Evolutionary conservation across 2,888 invertebrate genomes (phyloP).

Genomic region (Synanthedon myopaeformis): DNA sequence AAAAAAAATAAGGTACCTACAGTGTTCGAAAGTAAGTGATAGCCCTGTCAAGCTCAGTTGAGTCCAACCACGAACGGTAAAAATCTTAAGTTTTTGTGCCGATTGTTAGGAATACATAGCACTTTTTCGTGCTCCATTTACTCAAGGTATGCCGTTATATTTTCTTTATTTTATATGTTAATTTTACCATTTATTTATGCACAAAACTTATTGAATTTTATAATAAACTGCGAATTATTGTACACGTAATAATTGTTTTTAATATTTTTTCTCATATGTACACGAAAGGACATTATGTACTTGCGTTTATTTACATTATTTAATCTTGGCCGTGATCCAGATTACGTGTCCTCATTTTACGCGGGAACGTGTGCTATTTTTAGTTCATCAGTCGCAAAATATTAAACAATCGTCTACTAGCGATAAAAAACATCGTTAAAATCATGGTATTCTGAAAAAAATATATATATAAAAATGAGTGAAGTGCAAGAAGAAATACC

Average conservation of each 20-base stretch:
- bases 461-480: conserved; percentile 33
- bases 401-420: too few relatives aligned
- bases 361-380: conserved; percentile 65
- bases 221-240: too few relatives aligned
- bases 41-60: conserved; percentile 67
- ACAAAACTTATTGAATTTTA: too few relatives aligned
- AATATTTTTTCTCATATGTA: too few relatives aligned
- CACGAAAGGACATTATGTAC: not conserved
- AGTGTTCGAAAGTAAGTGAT: conserved; percentile 32
- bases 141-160: conserved; percentile 62
- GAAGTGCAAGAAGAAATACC: conserved; percentile 34
- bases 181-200: not conserved
- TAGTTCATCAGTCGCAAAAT: conserved; percentile 43
- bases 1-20: conserved; percentile 5
- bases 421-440: not conserved
- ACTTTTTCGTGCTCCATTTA: conserved; percentile 60
- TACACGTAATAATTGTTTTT: too few relatives aligned
- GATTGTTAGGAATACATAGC: conserved; percentile 32
- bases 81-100: conserved; percentile 52
- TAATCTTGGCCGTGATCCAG: conserved; percentile 65
- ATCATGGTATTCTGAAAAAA: not conserved
- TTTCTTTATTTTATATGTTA: conserved; percentile 16
- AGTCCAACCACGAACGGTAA: conserved; percentile 56
- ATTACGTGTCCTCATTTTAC: conserved; percentile 60
- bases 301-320: conserved; percentile 27